These are phyloP conservation scores for Phalacrocorax carbo DNA, from an alignment of 2,113 vertebrate genomes.

Conservation along the genomic window DNA sequence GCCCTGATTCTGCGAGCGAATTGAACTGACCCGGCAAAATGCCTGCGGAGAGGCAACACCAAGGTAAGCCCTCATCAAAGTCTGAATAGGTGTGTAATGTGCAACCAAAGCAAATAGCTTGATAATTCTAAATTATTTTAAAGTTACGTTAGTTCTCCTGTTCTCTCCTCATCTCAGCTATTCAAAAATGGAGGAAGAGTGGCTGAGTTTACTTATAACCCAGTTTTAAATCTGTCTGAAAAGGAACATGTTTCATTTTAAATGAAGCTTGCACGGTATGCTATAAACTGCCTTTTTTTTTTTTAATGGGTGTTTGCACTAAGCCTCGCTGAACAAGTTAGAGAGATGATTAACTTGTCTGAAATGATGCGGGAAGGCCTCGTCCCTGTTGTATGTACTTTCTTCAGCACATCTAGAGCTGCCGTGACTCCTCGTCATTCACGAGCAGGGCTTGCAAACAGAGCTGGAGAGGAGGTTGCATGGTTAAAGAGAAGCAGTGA, in stretches of 20 bases:
- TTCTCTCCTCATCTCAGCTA: background rate
- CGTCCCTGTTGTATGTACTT: background rate
- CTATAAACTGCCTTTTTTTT: background rate
- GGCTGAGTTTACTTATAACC: background rate
- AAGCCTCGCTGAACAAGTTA: conserved; percentile 34
- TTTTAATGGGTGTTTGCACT: conserved; percentile 36
- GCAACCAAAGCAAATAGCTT: background rate
- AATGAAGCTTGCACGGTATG: background rate
- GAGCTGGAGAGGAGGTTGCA: background rate
- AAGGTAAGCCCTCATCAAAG: background rate
- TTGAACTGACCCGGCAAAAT: accelerated
- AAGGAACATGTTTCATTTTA: background rate
- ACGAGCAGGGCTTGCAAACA: background rate
- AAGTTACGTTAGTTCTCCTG: background rate
- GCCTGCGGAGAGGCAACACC: background rate
- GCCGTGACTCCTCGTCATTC: background rate
- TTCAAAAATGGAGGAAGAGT: background rate
- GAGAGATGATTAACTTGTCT: conserved; percentile 37
- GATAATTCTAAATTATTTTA: background rate
- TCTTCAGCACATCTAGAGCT: background rate
- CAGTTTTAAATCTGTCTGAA: background rate
- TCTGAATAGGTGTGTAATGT: background rate
- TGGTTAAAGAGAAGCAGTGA: background rate
- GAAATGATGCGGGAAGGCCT: conserved; percentile 16
- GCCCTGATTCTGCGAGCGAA: background rate